These are phyloP conservation scores for Lacerta agilis DNA, from an alignment of 2,797 vertebrate species.

Conservation along the genomic window DNA sequence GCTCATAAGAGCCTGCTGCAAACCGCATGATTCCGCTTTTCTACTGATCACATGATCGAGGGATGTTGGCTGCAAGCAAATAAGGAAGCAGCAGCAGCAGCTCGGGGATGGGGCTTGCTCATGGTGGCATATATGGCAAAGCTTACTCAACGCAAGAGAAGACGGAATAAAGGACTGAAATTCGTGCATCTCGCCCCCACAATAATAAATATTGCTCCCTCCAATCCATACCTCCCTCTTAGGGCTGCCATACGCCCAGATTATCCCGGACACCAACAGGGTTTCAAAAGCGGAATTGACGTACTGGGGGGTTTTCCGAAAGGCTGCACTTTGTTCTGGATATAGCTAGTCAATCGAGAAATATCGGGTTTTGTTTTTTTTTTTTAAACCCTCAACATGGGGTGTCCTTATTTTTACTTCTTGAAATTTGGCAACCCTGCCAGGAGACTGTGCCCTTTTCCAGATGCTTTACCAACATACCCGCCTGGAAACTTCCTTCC, in stretches of 20 bases:
- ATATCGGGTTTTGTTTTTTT: too few relatives aligned
- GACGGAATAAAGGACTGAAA: not conserved
- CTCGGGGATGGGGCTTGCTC: not conserved
- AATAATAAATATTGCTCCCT: not conserved
- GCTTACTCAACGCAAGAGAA: not conserved
- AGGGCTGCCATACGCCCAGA: too few relatives aligned
- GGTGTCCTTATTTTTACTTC: too few relatives aligned
- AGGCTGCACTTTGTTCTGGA: too few relatives aligned
- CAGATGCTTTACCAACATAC: not conserved
- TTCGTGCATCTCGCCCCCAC: not conserved
- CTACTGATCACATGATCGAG: not conserved
- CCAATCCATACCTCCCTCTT: not conserved
- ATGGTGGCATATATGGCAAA: not conserved
- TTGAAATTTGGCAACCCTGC: too few relatives aligned
- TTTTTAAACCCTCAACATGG: too few relatives aligned
- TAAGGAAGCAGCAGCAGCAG: not conserved
- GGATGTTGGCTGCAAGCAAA: not conserved
- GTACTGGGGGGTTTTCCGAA: too few relatives aligned
- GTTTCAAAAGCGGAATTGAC: too few relatives aligned
- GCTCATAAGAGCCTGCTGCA: too few relatives aligned
- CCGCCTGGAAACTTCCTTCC: not conserved
- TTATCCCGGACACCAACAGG: too few relatives aligned
- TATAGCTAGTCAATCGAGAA: too few relatives aligned
- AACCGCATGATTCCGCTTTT: not conserved
- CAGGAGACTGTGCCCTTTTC: not conserved